These are phyloP conservation scores for Romanomermis culicivorax DNA, from an alignment of 2,888 invertebrate species.

Conservation along the genomic window DNA sequence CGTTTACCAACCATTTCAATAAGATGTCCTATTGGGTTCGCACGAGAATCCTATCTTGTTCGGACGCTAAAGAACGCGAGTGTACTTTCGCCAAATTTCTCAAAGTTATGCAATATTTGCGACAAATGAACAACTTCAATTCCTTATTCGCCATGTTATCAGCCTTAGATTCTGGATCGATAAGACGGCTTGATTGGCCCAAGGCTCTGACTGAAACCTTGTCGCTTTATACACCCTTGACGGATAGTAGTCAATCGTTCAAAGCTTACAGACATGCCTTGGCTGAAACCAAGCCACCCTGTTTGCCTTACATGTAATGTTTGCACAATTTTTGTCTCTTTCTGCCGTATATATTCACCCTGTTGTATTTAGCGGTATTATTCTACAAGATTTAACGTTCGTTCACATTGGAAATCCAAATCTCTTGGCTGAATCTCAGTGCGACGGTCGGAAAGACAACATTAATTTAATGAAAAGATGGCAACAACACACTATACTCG, in stretches of 20 bases:
- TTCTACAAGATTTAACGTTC: constrained; percentile 93
- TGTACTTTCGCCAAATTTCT: constrained; percentile 54
- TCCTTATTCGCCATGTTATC: constrained; percentile 87
- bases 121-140: constrained; percentile 95
- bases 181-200: constrained; percentile 51
- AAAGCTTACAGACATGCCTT: constrained; percentile 81
- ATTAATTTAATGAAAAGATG: constrained; percentile 92
- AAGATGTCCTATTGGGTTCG: constrained; percentile 51
- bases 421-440: constrained; percentile 39
- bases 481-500: constrained; percentile 94
- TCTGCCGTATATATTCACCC: neutral
- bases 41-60: constrained; percentile 68
- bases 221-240: constrained; percentile 78
- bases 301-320: constrained; percentile 93
- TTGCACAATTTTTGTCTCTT: neutral
- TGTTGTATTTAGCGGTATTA: constrained; percentile 56
- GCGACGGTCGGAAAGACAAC: constrained; percentile 41
- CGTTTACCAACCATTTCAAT: constrained; percentile 96
- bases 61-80: constrained; percentile 82
- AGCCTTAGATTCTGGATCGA: constrained; percentile 82
- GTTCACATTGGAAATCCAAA: constrained; percentile 93
- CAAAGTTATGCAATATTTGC: constrained; percentile 78
- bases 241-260: constrained; percentile 94
- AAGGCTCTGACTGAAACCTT: constrained; percentile 39
- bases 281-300: constrained; percentile 82